Conservation (phyloP, 2,888 invertebrate species). For the Cerceris ruficornis region DNA sequence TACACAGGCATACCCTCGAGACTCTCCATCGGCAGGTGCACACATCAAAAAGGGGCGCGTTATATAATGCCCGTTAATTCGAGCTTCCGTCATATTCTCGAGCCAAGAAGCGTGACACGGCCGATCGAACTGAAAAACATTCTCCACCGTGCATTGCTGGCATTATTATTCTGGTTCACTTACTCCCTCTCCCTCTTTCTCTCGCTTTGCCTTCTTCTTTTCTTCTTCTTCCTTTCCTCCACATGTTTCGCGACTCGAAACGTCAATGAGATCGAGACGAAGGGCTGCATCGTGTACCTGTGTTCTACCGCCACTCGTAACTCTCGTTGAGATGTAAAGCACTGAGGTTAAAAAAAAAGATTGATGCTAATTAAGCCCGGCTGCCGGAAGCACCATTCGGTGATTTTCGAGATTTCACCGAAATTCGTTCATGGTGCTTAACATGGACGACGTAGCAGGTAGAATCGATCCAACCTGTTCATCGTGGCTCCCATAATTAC, state of each 20-base stretch:
- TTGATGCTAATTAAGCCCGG: conserved; percentile 40
- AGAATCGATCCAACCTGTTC: conserved; percentile 16
- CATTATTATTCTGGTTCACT: not conserved
- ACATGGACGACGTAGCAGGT: conserved; percentile 1
- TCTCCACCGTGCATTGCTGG: not conserved
- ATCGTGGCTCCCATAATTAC: conserved; percentile 6
- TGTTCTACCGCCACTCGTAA: conserved; percentile 23
- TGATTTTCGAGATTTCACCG: conserved; percentile 30
- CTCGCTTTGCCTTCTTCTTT: not conserved
- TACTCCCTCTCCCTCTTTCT: not conserved
- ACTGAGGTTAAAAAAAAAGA: conserved; percentile 18
- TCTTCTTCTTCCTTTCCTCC: not conserved
- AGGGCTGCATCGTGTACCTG: not conserved
- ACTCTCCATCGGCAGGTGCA: not conserved
- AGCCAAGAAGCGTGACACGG: conserved; percentile 4
- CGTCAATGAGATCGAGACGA: conserved; percentile 13
- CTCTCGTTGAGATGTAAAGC: conserved; percentile 36
- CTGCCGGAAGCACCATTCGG: conserved; percentile 4
- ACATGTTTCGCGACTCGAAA: not conserved
- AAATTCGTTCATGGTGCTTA: conserved; percentile 10
- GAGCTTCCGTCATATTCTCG: not conserved
- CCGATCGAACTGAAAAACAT: not conserved
- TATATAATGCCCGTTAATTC: not conserved
- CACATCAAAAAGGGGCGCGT: not conserved
- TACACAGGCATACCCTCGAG: not conserved